These are phyloP conservation scores for Sisyra terminalis DNA, from an alignment of 2,888 invertebrate genomes.

Conservation along the genomic window DNA sequence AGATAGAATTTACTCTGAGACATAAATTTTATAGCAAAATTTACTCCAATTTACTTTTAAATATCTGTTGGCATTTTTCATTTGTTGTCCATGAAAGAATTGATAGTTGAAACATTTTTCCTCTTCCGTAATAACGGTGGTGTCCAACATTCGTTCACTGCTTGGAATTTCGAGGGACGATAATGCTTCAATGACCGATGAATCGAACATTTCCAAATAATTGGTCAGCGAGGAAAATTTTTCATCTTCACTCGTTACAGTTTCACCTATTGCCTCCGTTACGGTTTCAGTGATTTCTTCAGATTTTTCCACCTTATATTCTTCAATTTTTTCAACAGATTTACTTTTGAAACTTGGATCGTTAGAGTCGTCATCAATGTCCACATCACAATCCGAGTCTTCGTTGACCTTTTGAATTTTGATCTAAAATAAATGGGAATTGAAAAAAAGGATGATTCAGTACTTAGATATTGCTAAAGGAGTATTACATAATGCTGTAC, in stretches of 20 bases:
- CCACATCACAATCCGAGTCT: constrained; percentile 30
- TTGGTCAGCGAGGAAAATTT: too few relatives aligned
- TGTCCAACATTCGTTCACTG: constrained; percentile 25
- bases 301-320: background rate
- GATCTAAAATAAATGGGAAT: constrained; percentile 17
- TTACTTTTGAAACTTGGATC: background rate
- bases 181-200: background rate
- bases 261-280: constrained; percentile 5
- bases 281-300: too few relatives aligned
- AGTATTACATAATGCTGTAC: background rate
- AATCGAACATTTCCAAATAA: constrained; percentile 6
- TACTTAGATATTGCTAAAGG: background rate
- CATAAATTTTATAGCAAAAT: background rate
- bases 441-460: background rate
- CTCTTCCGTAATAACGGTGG: constrained; percentile 28
- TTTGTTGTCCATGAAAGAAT: constrained; percentile 35
- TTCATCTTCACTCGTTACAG: constrained; percentile 6
- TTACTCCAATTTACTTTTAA: constrained; percentile 23
- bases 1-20: background rate
- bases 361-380: constrained; percentile 39
- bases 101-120: constrained; percentile 36
- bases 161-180: constrained; percentile 27
- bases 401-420: constrained; percentile 22
- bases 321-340: background rate
- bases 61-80: constrained; percentile 38